phyloP scores from a whole-genome alignment of 2,888 invertebrate species.

The Ceratothoa steindachneri region DNA sequence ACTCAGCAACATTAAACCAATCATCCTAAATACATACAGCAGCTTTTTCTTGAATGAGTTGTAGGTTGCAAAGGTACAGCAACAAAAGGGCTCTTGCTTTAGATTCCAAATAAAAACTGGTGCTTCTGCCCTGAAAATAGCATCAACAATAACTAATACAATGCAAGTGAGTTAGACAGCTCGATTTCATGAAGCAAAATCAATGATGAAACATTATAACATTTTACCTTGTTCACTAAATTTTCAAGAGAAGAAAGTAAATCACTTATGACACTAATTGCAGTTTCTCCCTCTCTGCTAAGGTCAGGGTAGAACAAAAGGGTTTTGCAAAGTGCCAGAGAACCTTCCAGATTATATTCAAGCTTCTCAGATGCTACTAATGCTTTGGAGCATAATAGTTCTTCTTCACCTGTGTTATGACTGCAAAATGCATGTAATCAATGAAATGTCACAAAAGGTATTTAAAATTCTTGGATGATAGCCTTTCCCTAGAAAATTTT shows the following conservation, averaged over 20 bases:
- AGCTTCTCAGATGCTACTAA: neutral
- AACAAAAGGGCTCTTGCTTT: neutral
- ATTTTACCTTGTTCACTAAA: too few relatives aligned
- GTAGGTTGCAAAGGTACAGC: neutral
- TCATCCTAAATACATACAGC: neutral
- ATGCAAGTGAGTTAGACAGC: too few relatives aligned
- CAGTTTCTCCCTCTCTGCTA: neutral
- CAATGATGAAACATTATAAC: too few relatives aligned
- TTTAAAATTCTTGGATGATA: too few relatives aligned
- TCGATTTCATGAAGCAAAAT: too few relatives aligned
- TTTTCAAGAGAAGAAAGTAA: too few relatives aligned
- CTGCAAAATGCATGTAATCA: neutral
- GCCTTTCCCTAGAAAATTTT: too few relatives aligned
- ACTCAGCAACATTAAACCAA: too few relatives aligned
- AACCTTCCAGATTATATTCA: neutral
- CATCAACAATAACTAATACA: too few relatives aligned
- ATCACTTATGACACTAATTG: neutral
- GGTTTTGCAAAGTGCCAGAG: neutral
- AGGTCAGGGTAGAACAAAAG: neutral
- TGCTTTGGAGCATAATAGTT: neutral
- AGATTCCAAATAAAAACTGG: neutral
- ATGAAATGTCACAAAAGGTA: too few relatives aligned
- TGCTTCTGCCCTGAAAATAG: neutral
- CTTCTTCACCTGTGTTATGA: neutral
- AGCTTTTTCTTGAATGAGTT: constrained; percentile 1